Evolutionary conservation across 2,797 vertebrate genomes (phyloP), one percentile per base, ranked within the genome.

Genomic region (Melopsittacus undulatus): DNA sequence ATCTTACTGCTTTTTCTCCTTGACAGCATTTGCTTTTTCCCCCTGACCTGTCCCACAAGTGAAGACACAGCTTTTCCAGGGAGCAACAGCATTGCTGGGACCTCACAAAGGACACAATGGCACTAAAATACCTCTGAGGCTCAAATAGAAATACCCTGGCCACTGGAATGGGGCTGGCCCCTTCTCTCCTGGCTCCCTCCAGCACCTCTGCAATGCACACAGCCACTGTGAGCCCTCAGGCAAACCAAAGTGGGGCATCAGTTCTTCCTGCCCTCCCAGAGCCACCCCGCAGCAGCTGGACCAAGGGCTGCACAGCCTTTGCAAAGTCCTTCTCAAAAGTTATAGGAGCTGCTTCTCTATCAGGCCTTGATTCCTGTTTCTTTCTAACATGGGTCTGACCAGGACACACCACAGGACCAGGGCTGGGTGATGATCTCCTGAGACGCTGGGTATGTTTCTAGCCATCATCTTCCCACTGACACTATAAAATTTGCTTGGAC

Each of bases 161-260:
- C 6, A 45, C 16, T 32, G 46, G 36, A 63, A 43, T 2, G 2
- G 17, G 20, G 20, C 59, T 88, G 32, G 11, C 5, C 61, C 79
- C 61, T 86, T 86, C 45, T 56, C 20, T 43, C 16, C 22, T 32
- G 46, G 54, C 32, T 68, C 30, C 36, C 40, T 61, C 32, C n/a
- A 32, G 23, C 42, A 77, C 7, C n/a, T 21, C 40, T 79, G 87
- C 59, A 80, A 63, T 13, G 32, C 23, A 54, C 14, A 38, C 21
- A 75, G 59, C 22, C 84, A n/a, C 72, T 66, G 32, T 26, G 49
- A 73, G 67, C 38, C 63, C 34, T 23, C 32, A 29, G 51, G 30
- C 8, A 16, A 74, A 72, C 27, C 49, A 57, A 78, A 75, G 23
- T 0, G 0, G 59, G 30, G 30, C 8, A 7, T 45, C 63, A 77